phyloP scores from a whole-genome alignment of 2,888 invertebrate genomes.

The Conops quadrifasciatus region DNA sequence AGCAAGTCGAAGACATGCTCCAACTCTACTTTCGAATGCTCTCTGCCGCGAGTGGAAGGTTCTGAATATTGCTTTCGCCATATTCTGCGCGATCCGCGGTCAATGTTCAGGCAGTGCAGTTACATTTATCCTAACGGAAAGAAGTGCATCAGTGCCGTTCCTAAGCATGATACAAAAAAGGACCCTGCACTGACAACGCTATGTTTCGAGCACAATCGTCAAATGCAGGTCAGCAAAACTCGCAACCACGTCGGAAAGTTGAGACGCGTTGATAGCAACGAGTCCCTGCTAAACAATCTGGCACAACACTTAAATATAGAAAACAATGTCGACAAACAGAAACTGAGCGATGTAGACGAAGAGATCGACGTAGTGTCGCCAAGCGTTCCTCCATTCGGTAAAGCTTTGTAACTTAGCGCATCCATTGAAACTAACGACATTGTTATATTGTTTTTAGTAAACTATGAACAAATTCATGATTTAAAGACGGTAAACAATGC shows the following conservation, averaged over 20 bases:
- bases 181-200: constrained; percentile 72
- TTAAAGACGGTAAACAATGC: constrained; percentile 68
- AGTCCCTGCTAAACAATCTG: constrained; percentile 72
- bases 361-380: constrained; percentile 67
- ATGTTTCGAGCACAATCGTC: constrained; percentile 76
- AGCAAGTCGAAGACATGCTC: constrained; percentile 71
- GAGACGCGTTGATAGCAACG: constrained; percentile 73
- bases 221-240: constrained; percentile 72
- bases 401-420: constrained; percentile 44
- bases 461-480: constrained; percentile 63
- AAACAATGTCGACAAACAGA: constrained; percentile 22
- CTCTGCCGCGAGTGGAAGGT: constrained; percentile 74
- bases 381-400: constrained; percentile 71
- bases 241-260: constrained; percentile 69
- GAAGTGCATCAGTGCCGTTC: constrained; percentile 81
- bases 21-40: constrained; percentile 74
- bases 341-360: constrained; percentile 58
- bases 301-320: constrained; percentile 70
- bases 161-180: constrained; percentile 76
- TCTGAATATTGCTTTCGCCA: constrained; percentile 83
- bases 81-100: constrained; percentile 81
- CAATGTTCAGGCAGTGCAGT: constrained; percentile 85
- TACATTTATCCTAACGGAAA: constrained; percentile 74
- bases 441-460: constrained; percentile 47
- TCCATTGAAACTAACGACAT: background rate